Conservation (phyloP, 2,888 invertebrate species). For the Diaphora mendica region DNA sequence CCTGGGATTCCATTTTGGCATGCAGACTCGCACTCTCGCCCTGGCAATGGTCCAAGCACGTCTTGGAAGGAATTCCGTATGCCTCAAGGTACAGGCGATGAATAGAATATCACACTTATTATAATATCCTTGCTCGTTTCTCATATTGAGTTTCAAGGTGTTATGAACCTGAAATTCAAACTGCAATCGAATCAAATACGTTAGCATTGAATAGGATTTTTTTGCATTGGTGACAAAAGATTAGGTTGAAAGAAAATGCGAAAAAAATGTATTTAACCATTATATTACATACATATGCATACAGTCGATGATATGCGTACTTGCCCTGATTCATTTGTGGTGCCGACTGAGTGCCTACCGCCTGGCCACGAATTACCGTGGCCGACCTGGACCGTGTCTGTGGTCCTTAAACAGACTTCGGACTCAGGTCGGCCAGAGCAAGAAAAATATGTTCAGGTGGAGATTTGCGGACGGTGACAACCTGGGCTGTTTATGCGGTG, state of each 20-base stretch:
- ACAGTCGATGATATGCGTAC: too few species aligned
- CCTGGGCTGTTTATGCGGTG: too few species aligned
- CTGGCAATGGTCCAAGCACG: constrained; percentile 66
- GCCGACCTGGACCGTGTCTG: too few species aligned
- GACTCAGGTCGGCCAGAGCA: too few species aligned
- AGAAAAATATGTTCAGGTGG: too few species aligned
- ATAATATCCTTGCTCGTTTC: constrained; percentile 16
- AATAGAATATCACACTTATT: constrained; percentile 35
- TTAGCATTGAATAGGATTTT: background rate
- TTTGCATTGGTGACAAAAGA: background rate
- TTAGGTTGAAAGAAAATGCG: background rate
- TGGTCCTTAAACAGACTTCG: too few species aligned
- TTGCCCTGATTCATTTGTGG: too few species aligned
- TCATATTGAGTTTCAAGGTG: constrained; percentile 4
- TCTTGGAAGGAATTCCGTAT: constrained; percentile 55
- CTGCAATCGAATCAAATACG: background rate
- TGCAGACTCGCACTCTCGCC: constrained; percentile 62
- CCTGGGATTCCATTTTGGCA: constrained; percentile 68
- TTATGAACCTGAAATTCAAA: background rate
- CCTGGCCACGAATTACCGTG: too few species aligned
- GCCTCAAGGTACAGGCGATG: constrained; percentile 53
- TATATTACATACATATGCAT: too few species aligned
- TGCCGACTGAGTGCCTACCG: too few species aligned
- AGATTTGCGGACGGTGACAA: too few species aligned
- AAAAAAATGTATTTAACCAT: background rate